Conservation (phyloP, 2,113 vertebrate genomes). For the Ovibos moschatus region DNA sequence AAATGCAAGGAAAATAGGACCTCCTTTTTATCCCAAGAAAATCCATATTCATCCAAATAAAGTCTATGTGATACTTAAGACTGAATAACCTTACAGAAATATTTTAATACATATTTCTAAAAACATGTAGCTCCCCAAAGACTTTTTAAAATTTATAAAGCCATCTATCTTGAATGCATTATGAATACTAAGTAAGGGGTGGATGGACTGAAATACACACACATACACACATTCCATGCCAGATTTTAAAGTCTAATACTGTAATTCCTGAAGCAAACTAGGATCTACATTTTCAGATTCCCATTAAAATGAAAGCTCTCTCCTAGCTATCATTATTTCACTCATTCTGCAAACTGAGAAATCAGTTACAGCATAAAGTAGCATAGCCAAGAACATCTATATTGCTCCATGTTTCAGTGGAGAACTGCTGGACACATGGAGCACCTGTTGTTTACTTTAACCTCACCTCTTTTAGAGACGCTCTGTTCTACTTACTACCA, state of each 20-base stretch:
- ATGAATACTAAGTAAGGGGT: neutral
- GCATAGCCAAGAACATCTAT: neutral
- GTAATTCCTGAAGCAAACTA: slow-evolving; percentile 30
- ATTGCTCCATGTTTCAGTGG: slow-evolving; percentile 8
- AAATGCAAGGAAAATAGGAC: neutral
- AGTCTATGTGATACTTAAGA: neutral
- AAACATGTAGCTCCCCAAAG: neutral
- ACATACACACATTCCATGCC: neutral
- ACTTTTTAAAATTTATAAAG: slow-evolving; percentile 17
- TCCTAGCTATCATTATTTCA: neutral
- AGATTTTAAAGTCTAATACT: neutral
- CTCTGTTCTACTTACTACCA: neutral
- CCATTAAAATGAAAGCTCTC: slow-evolving; percentile 31
- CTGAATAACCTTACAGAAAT: neutral
- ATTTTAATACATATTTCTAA: neutral
- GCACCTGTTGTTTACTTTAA: slow-evolving; percentile 25
- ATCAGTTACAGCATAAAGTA: neutral
- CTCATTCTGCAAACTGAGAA: slow-evolving; percentile 31
- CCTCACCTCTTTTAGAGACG: neutral
- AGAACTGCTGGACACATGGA: neutral
- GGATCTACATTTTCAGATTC: neutral
- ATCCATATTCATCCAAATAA: neutral
- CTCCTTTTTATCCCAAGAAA: neutral
- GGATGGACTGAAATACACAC: neutral
- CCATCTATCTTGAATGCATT: neutral